Base-by-base conservation (phyloP, 2,888 invertebrate genomes). In the Platycnemis pennipes region DNA sequence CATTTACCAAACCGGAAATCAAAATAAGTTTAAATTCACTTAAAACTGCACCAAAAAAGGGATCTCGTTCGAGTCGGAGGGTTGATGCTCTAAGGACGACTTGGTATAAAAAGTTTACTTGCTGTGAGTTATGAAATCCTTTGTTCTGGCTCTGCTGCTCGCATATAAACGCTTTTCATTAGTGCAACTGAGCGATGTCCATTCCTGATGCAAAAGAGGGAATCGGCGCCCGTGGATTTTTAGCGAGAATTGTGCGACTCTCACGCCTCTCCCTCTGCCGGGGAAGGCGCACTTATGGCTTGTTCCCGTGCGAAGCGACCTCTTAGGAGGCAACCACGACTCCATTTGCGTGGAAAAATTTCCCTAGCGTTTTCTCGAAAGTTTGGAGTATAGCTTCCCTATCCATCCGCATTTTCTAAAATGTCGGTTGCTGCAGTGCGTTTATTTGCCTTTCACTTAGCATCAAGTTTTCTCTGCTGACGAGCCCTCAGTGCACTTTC, bases 281-380 rank as follows among this genome's bases (percentile, higher is more conserved):
- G n/a, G 26, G 63, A 63, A 63, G 31, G 77, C 37, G 1, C 8
- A 8, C n/a, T 77, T 31, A n/a, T 5, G 69, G 31, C 77, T 37
- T 37, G 77, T 77, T 77, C 37, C 1, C 13, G 69, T 69, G 31
- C 37, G 63, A 63, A 37, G 77, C 8, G 77, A 31, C 11, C 37
- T 13, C 77, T 37, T 37, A 3, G 13, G 37, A 77, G 77, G 77
- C 13, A 37, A 26, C 37, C 37, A 11, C 77, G 11, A 77, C 37
- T 77, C 77, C 77, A 37, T 77, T 77, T 11, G 77, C 77, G 77
- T 37, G 77, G 69, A 77, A 77, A 37, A 77, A 37, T 77, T 77
- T 77, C 77, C 31, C 77, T 77, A 77, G 37, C 37, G 77, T 37
- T 77, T n/a, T 37, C 37, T 77, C 37, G 31, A 37, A 77, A 77